Evolutionary conservation across 2,113 vertebrate genomes (phyloP), one percentile per base, ranked within the genome.

Genomic region (Brachyhypopomus occidentalis): DNA sequence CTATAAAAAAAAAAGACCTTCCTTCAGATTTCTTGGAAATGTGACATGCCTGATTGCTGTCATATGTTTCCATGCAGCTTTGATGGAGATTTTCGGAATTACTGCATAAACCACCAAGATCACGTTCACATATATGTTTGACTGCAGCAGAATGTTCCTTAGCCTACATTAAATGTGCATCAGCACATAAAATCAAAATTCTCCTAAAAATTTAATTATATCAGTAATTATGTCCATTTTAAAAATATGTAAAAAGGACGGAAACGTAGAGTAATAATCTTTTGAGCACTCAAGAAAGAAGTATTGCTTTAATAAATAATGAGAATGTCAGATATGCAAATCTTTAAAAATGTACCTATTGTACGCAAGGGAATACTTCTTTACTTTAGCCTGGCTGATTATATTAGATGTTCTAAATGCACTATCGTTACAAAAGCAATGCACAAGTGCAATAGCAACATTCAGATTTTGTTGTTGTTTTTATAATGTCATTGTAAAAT

Each of bases 1-100:
- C 52, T 73, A 25, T 27, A 56, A 58, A 73, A 80, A 80, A 56
- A 66, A 73, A 80, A 80, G 27, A 36, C 5, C 27, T 67, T 75
- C 59, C 16, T n/a, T 19, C n/a, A n/a, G 56, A 75, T 58, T 67
- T 81, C 79, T 75, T 16, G 7, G 72, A 59, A 81, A 70, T 22
- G 36, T 8, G 30, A 58, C 16, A 41, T 20, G 48, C 17, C 38
- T 75, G 63, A 70, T 70, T 60, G 75, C 27, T 69, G 52, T 56
- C 72, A 58, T 12, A 74, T 55, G 72, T 4, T 56, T 19, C n/a
- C 38, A 17, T 38, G 74, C 59, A 60, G 58, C 41, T 45, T 14
- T 52, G 9, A 36, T 6, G 30, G 30, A 67, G 56, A 20, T 74
- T 52, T 73, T 48, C 22, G 71, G 9, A 73, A 72, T 72, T 72